phyloP scores from a whole-genome alignment of 1,140 invertebrate species.

The Phenacoccus solenopsis region DNA sequence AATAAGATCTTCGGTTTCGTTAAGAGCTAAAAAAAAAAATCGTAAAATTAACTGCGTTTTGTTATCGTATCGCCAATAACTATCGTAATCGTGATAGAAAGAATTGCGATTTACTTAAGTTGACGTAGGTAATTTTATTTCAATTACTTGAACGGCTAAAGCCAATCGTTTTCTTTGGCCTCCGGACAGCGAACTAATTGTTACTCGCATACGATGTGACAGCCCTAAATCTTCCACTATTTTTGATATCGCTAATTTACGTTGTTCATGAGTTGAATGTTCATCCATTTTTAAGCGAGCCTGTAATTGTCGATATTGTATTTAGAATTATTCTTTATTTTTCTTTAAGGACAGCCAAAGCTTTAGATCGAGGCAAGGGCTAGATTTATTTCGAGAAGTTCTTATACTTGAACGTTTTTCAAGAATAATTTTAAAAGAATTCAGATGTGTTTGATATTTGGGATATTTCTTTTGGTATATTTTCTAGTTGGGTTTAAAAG shows the following conservation, averaged over 20 bases:
- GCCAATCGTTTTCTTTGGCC: conserved; percentile 77
- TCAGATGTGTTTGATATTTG: not conserved
- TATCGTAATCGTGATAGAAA: too few relatives aligned
- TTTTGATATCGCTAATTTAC: conserved; percentile 31
- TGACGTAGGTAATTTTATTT: conserved; percentile 22
- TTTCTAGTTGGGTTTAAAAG: not conserved
- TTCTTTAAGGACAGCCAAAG: not conserved
- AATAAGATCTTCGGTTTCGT: conserved; percentile 87
- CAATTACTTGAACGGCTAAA: conserved; percentile 63
- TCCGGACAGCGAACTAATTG: conserved; percentile 55
- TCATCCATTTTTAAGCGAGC: conserved; percentile 23
- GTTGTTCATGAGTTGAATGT: conserved; percentile 15
- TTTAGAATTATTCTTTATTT: not conserved
- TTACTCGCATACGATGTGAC: conserved; percentile 48
- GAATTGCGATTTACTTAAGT: not conserved
- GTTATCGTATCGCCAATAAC: too few relatives aligned
- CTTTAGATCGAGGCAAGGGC: not conserved
- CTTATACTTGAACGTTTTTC: not conserved
- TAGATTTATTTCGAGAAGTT: not conserved
- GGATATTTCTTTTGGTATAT: not conserved
- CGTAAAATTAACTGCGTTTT: too few relatives aligned
- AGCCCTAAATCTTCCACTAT: conserved; percentile 47
- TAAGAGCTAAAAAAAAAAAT: conserved; percentile 48
- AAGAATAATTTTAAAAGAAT: too few relatives aligned
- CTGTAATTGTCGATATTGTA: conserved; percentile 16